Evolutionary conservation across 2,888 invertebrate species (phyloP), one percentile per base, ranked within the genome.

Genomic region (Phortica magna): DNA sequence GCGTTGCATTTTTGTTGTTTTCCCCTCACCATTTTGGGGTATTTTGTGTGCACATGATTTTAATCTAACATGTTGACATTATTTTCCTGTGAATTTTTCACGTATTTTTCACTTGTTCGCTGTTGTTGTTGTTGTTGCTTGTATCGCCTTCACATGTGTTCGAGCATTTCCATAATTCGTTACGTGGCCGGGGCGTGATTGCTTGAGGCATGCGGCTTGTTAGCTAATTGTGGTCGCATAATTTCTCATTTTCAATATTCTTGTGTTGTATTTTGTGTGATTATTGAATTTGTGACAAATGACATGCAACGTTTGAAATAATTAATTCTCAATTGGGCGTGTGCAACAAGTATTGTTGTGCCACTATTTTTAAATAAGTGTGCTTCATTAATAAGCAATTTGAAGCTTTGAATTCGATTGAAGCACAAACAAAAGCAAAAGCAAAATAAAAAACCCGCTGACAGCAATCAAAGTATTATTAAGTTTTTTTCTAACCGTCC

Each of bases 1-100:
- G 7, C 48, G 53, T 2, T 53, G 70, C 31, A 22, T 7, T 64
- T 0, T 9, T 31, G 12, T 14, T 39, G 0, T 7, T 31, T 39
- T 1, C 12, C 10, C 6, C 22, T 22, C 43, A 9, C 48, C 19
- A 68, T 43, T 17, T 19, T n/a, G 17, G 14, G 43, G 10, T 41
- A 68, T 75, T 74, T 73, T 31, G 31, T 76, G 19, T 77, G 42
- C 75, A 76, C 65, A 77, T 79, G 85, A 86, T 80, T 67, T 72
- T 84, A 82, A 88, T 89, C 89, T 86, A 81, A 84, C 80, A 81
- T 80, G 83, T 78, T 89, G 89, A 89, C 82, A 87, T 83, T 89
- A 89, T 88, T 90, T 90, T 88, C 84, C 89, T 81, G 79, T 80
- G 89, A 90, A 88, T 88, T 88, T 78, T 77, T 70, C n/a, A 19